phyloP scores from a whole-genome alignment of 2,888 invertebrate genomes.

The Sarcophaga variegata region DNA sequence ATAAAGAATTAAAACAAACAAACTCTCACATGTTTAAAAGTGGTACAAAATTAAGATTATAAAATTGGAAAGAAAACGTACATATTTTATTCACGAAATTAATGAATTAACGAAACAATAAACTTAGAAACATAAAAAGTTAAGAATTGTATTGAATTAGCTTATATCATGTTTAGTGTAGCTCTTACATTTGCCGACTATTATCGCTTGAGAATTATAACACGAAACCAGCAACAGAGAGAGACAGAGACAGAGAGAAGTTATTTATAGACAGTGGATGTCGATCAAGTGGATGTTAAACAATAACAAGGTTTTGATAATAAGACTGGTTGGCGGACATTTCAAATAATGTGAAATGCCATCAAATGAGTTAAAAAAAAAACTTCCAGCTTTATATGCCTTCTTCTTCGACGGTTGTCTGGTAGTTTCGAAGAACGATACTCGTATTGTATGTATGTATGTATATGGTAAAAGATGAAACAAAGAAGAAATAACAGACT shows the following conservation, averaged over 20 bases:
- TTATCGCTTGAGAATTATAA: not conserved
- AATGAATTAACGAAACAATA: too few species aligned
- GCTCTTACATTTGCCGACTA: not conserved
- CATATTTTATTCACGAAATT: too few species aligned
- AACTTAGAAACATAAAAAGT: too few species aligned
- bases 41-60: too few species aligned
- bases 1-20: too few species aligned
- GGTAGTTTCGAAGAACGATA: not conserved
- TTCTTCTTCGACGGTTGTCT: too few species aligned
- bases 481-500: constrained; percentile 1
- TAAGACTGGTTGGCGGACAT: constrained; percentile 5
- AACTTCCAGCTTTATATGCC: too few species aligned
- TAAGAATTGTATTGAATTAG: too few species aligned
- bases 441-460: not conserved
- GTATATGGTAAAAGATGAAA: not conserved
- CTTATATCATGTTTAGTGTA: not conserved
- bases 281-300: constrained; percentile 31
- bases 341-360: constrained; percentile 22
- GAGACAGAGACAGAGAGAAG: not conserved
- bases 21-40: too few species aligned
- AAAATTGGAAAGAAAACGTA: too few species aligned
- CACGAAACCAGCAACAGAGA: too few species aligned
- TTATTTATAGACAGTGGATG: constrained; percentile 43
- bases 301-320: constrained; percentile 31
- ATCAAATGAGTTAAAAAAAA: too few species aligned